A percentile compares a stretch with the other conserved stretches of the same genome.
phyloP scores from a whole-genome alignment of 2,888 invertebrate species.

The Ichneumoninae sp. region DNA sequence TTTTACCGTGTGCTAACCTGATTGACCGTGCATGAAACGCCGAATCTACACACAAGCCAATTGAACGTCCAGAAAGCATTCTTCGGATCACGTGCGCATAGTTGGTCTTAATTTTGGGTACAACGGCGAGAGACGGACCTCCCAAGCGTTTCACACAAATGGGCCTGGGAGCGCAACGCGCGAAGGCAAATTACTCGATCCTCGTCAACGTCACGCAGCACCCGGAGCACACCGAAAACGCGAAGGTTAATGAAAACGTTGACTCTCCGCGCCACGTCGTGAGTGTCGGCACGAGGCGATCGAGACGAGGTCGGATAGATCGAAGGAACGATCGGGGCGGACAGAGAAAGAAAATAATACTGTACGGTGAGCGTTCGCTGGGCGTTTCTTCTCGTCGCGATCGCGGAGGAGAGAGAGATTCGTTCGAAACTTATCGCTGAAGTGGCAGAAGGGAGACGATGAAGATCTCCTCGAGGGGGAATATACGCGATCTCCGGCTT shows the following conservation, averaged over 20 bases:
- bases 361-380: background rate
- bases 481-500: too few relatives aligned
- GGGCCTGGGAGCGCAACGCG: conserved; percentile 47
- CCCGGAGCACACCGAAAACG: conserved; percentile 61
- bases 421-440: background rate
- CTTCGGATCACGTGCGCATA: background rate
- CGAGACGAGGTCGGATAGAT: background rate
- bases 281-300: conserved; percentile 46
- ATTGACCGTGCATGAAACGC: background rate
- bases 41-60: background rate
- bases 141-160: conserved; percentile 55
- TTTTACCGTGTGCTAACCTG: too few relatives aligned
- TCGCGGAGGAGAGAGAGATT: background rate
- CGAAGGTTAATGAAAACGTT: conserved; percentile 67
- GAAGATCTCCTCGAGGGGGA: too few relatives aligned
- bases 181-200: conserved; percentile 68
- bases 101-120: conserved; percentile 10
- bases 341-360: background rate
- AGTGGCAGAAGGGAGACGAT: too few relatives aligned
- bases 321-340: conserved; percentile 14
- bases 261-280: conserved; percentile 30
- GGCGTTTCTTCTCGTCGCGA: conserved; percentile 8
- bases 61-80: background rate
- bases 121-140: conserved; percentile 41
- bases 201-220: conserved; percentile 68